phyloP scores from a whole-genome alignment of 2,113 vertebrate genomes.

The Piprites chloris region DNA sequence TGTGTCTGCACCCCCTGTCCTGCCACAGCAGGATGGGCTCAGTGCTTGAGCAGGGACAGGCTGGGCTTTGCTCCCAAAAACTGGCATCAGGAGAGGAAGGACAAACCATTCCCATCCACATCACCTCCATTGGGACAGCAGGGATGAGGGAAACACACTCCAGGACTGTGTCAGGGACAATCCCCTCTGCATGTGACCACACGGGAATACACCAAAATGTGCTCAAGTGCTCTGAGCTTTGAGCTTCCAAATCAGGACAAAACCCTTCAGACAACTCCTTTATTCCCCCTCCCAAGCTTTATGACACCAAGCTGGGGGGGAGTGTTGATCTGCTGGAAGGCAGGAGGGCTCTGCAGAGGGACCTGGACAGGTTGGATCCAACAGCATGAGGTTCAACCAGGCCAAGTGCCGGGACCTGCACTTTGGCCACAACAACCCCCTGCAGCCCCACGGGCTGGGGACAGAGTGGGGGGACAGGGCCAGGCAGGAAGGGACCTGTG shows the following conservation, averaged over 20 bases:
- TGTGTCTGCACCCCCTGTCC: neutral
- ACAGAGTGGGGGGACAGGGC: no score
- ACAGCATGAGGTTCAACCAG: no score
- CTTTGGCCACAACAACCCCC: no score
- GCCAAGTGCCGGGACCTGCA: no score
- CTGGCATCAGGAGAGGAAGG: neutral
- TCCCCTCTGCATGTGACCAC: rapidly evolving
- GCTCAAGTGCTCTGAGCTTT: neutral
- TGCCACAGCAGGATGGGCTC: rapidly evolving
- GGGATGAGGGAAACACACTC: neutral
- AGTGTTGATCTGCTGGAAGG: no score
- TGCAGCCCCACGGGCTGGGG: no score
- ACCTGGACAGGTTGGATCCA: no score
- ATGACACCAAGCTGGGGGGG: no score
- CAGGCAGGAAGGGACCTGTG: no score
- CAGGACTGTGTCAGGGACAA: rapidly evolving
- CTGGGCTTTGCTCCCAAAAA: neutral
- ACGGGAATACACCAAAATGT: neutral
- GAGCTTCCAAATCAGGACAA: neutral
- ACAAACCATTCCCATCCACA: neutral
- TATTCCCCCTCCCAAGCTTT: rapidly evolving
- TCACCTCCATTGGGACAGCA: rapidly evolving
- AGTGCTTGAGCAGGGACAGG: neutral
- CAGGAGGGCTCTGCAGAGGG: no score
- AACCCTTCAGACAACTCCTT: neutral